Evolutionary conservation across 1,140 invertebrate species (phyloP).

Genomic region (Bemisia tabaci): DNA sequence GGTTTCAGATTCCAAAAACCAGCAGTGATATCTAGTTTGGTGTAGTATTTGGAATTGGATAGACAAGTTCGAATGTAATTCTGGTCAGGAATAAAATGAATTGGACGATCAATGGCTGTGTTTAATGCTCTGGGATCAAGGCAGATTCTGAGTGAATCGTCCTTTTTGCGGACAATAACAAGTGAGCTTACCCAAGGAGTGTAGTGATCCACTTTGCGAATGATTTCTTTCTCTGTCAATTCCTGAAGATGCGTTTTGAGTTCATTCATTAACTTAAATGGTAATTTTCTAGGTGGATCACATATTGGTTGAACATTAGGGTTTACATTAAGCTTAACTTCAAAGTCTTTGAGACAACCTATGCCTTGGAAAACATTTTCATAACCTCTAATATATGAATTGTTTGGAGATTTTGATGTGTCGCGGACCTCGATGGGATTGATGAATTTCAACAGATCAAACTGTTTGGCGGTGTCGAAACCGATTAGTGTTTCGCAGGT

Average conservation of each 20-base stretch:
- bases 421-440: slow-evolving; percentile 7
- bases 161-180: slow-evolving; percentile 32
- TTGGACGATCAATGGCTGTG: slow-evolving; percentile 29
- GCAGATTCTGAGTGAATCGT: slow-evolving; percentile 33
- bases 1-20: slow-evolving; percentile 34
- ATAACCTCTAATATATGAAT: too few relatives aligned
- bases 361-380: too few relatives aligned
- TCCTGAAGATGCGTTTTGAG: too few relatives aligned
- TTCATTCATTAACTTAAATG: slow-evolving; percentile 19
- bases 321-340: too few relatives aligned
- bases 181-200: slow-evolving; percentile 35
- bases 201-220: slow-evolving; percentile 22
- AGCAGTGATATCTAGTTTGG: slow-evolving; percentile 32
- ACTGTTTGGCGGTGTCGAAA: slow-evolving; percentile 11
- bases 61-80: slow-evolving; percentile 32
- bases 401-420: too few relatives aligned
- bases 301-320: too few relatives aligned
- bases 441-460: slow-evolving; percentile 1
- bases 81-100: slow-evolving; percentile 30
- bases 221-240: too few relatives aligned
- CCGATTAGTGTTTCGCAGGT: slow-evolving; percentile 3
- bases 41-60: slow-evolving; percentile 29
- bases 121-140: slow-evolving; percentile 37
- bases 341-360: too few relatives aligned
- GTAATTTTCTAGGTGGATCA: too few relatives aligned